Base-by-base conservation (phyloP, 2,888 invertebrate genomes). In the Mythimna albipuncta region DNA sequence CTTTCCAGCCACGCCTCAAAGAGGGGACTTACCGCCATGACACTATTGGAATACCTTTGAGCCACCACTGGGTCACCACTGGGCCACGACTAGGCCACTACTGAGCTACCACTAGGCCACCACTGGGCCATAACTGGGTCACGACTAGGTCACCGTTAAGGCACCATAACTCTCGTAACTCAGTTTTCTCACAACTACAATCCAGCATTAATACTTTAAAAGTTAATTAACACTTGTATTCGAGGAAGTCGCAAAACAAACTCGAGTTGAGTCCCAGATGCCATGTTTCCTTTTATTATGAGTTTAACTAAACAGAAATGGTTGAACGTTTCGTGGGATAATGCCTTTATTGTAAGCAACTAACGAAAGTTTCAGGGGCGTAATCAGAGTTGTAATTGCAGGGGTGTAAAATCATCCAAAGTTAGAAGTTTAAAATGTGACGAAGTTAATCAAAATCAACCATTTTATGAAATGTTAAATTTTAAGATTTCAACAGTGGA, bases 171-270 rank as follows among this genome's bases (percentile, higher is more conserved):
- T 41, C 10, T 41, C 44, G 13, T 11, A 44, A 44, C 44, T 13
- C 44, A 11, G 11, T 11, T 13, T 11, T 13, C 44, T 44, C 44
- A 6, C 1, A 63, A 50, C 26, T 47, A 71, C 6, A 72, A 62
- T n/a, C 21, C 5, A 35, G 41, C 19, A 71, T 54, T 7, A 35
- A 54, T 74, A 65, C 64, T 62, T 62, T 21, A 38, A 32, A 72
- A 62, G 19, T 66, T 66, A 72, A 72, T 75, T 57, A 67, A 57
- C 66, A 73, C 55, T 73, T 65, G 62, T 47, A 26, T 6, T 38
- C 2, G 21, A 57, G 44, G n/a, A n/a, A 19, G 6, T 70, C 55
- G 32, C 19, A 35, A 72, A 47, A 38, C 58, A 58, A 57, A 77
- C 54, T 65, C 16, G 64, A 11, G 26, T 21, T 13, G 0, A 11